Conservation (phyloP, 2,888 invertebrate genomes). For the Oscheius sp. region DNA sequence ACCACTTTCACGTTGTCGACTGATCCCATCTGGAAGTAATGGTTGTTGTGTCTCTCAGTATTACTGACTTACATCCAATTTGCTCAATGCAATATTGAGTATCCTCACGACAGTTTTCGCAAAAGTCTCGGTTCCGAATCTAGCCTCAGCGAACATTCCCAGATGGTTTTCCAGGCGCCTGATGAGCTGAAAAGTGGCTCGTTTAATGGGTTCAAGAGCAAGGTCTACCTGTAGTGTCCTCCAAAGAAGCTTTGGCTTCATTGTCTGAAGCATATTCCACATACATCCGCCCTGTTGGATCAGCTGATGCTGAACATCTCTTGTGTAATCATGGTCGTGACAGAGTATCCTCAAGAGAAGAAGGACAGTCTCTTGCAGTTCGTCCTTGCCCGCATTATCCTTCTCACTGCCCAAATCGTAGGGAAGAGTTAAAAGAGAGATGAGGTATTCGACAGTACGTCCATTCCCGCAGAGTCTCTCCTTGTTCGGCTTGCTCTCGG, state of each 20-base stretch:
- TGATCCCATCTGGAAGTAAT: neutral
- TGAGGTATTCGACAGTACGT: neutral
- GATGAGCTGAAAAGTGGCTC: constrained; percentile 1
- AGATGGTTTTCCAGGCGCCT: neutral
- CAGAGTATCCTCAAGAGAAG: constrained; percentile 58
- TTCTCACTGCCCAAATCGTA: neutral
- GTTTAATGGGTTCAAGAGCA: neutral
- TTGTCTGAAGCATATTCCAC: constrained; percentile 54
- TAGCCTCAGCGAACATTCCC: neutral
- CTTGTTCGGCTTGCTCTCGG: constrained; percentile 50
- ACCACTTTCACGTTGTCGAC: constrained; percentile 16
- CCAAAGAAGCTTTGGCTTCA: constrained; percentile 62
- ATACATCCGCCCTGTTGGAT: constrained; percentile 50
- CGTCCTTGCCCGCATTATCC: constrained; percentile 2
- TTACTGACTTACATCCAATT: constrained; percentile 29
- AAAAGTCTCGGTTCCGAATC: constrained; percentile 31
- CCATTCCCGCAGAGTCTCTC: constrained; percentile 10
- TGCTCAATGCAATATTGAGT: constrained; percentile 51
- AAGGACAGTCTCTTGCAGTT: constrained; percentile 59
- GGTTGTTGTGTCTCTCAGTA: neutral
- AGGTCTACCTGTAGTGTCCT: constrained; percentile 59
- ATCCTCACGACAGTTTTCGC: constrained; percentile 53
- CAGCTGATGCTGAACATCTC: constrained; percentile 51
- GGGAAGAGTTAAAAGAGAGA: neutral
- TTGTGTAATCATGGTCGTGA: constrained; percentile 47